phyloP scores from a whole-genome alignment of 2,113 vertebrate genomes.

The Heliornis fulica region DNA sequence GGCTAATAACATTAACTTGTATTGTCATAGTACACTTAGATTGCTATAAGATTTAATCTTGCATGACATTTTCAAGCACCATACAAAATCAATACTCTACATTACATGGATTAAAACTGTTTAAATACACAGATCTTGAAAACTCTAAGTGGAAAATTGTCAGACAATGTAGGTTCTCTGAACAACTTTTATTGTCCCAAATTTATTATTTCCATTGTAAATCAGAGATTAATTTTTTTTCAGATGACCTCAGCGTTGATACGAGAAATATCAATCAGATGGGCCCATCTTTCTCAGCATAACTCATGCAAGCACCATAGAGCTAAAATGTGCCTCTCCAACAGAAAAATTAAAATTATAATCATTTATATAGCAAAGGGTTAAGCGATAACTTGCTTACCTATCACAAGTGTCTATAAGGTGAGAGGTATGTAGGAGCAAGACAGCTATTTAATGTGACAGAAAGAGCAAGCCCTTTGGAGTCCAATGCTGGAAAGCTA shows the following conservation, averaged over 20 bases:
- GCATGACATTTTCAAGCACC: constrained; percentile 63
- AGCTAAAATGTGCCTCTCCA: not conserved
- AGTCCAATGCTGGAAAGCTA: not conserved
- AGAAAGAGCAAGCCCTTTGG: not conserved
- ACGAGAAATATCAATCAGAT: constrained; percentile 39
- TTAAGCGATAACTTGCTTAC: constrained; percentile 24
- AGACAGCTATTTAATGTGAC: not conserved
- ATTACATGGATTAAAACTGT: constrained; percentile 64
- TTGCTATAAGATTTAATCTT: constrained; percentile 60
- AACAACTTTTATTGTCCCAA: constrained; percentile 48
- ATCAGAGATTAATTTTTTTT: constrained; percentile 54
- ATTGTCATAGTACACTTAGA: constrained; percentile 59
- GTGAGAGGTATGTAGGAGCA: not conserved
- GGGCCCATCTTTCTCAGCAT: not conserved
- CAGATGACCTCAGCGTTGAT: constrained; percentile 40
- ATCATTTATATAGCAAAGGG: not conserved
- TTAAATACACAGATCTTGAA: constrained; percentile 63
- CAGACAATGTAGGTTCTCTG: constrained; percentile 32
- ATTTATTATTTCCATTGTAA: constrained; percentile 59
- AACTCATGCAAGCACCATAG: not conserved
- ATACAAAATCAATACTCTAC: constrained; percentile 68
- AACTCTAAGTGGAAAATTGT: constrained; percentile 55
- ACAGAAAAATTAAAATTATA: not conserved
- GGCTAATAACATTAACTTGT: constrained; percentile 60
- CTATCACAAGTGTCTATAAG: not conserved